Evolutionary conservation across 1,140 invertebrate genomes (phyloP), one percentile per base, ranked within the genome.

Genomic region (Bilobella aurantiaca): DNA sequence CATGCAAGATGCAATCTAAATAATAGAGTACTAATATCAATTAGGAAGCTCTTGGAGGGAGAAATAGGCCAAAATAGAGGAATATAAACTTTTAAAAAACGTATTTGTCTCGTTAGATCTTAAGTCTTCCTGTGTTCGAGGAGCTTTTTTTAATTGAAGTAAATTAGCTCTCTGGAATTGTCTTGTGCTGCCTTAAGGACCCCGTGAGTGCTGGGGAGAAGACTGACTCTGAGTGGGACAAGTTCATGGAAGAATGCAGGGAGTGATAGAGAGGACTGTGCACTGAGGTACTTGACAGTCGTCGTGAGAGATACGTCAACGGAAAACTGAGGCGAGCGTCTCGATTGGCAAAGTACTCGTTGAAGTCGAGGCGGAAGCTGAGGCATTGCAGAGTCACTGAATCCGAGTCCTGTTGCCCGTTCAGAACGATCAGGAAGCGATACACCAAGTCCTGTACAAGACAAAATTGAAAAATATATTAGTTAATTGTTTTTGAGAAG

Each of bases 351-450:
- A 93, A 93, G 76, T 90, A 90, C 74, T 91, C 89, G 77, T 92
- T 94, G 74, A 93, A 93, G 78, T 96, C 93, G 28, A 96, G 80
- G 29, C 93, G 83, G 70, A 91, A 91, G 65, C 91, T 91, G 28
- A 96, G 82, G 59, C 91, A 86, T 75, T 93, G 88, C 3, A 96
- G 79, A 71, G 88, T 90, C 32, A 87, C 3, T 12, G 59, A 62
- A 25, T 62, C 59, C 5, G 59, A 83, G 74, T 91, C 87, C 65
- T 83, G 78, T 64, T 89, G 86, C 8, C 83, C 81, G 1, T 87
- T 86, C 25, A 92, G 78, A 79, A 87, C 87, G n/a, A 89, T 74
- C n/a, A 91, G 80, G 72, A 92, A 85, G 64, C 86, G 86, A 64
- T 87, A 85, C 8, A 90, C 86, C 74, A 87, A 83, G 70, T 87